Evolutionary conservation across 2,113 vertebrate genomes (phyloP).

Genomic region (Sturnus vulgaris): DNA sequence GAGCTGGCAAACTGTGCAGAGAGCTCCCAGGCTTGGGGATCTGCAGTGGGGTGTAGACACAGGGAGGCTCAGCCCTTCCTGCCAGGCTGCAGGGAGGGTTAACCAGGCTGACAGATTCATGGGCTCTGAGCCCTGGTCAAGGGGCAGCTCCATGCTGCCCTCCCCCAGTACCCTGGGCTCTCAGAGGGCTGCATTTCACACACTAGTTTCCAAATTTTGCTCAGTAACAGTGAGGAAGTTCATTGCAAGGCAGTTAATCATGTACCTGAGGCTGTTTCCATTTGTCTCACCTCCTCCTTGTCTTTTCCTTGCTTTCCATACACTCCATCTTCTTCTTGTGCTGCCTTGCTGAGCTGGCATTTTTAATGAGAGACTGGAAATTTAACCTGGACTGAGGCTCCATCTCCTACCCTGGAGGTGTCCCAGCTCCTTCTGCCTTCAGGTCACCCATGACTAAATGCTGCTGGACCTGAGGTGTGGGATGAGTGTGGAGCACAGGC

Average conservation of each 20-base stretch:
- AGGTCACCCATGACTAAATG: rapidly evolving
- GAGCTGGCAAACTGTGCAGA: not conserved
- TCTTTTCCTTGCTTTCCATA: not conserved
- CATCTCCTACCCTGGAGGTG: not conserved
- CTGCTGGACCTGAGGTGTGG: not conserved
- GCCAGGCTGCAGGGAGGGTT: rapidly evolving
- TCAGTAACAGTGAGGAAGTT: not conserved
- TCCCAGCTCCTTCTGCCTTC: not conserved
- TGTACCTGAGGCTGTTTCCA: not conserved
- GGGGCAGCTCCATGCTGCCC: not conserved
- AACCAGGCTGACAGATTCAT: not conserved
- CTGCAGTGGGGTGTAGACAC: not conserved
- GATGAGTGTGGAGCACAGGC: not conserved
- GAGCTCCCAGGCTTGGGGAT: not conserved
- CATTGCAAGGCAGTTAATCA: not conserved
- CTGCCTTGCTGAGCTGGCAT: not conserved
- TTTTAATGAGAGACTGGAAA: not conserved
- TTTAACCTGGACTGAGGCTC: not conserved
- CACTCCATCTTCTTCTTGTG: not conserved
- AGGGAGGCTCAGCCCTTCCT: not conserved
- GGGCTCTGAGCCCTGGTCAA: not conserved
- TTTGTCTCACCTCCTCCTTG: not conserved
- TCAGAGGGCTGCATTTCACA: not conserved
- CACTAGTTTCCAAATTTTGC: not conserved
- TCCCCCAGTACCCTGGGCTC: not conserved